Evolutionary conservation across 2,797 vertebrate genomes (phyloP), one percentile per base, ranked within the genome.

Genomic region (Heterohyrax brucei): DNA sequence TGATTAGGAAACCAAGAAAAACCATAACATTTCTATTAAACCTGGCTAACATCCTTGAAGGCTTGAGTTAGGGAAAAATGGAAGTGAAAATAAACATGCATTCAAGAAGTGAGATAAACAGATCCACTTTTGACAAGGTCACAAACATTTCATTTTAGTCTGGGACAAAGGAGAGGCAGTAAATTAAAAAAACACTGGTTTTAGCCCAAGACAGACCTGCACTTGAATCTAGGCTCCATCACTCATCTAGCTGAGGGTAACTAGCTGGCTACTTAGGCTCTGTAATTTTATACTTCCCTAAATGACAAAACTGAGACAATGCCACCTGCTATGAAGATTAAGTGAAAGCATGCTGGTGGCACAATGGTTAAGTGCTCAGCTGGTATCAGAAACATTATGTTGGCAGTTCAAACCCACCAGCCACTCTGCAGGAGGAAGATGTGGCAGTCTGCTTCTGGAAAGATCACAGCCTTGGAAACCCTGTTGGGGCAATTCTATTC

Each of bases 21-120:
- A 73, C 44, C 50, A 28, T 28, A 75, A 88, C 70, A 87, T 59
- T 93, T 87, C 50, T 92, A 61, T 83, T 64, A 94, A 89, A 77
- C 24, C 9, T 72, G 56, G 30, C 80, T 62, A 85, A 92, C 4
- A 92, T 87, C 59, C 94, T 91, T 0, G 2, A 91, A 86, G 87
- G 28, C 21, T 33, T 87, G 18, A 75, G 39, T 87, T 44, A 93
- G 48, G 50, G 78, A 84, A 90, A 22, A 85, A 92, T 16, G 30
- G n/a, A 84, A 88, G 68, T 5, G 13, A 93, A 96, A 95, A 93
- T 81, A 97, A 96, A 86, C 39, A 48, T 2, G 39, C 10, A 84
- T 75, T 90, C 30, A 91, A 88, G 50, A 96, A 87, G 73, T 76
- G 56, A 92, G 28, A 92, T 39, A 79, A 2, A 94, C 3, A 73